Evolutionary conservation across 2,113 vertebrate species (phyloP), one percentile per base, ranked within the genome.

Genomic region (Bubo scandiacus): DNA sequence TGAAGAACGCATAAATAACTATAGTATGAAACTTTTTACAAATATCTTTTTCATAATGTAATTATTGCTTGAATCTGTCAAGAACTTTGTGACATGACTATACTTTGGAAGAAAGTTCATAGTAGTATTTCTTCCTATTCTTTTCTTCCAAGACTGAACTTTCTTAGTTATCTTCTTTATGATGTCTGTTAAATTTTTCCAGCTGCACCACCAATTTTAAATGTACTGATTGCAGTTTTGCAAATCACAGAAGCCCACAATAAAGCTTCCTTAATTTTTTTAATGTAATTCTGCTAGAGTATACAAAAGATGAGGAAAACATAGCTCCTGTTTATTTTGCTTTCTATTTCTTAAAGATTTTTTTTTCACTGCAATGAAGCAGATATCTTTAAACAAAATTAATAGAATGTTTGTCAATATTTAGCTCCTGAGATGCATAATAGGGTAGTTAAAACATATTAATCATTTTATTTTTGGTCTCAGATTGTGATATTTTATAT

Each of bases 1-100:
- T 78, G 58, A 47, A 86, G 71, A 96, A 90, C 62, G 95, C 47
- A 25, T 81, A 74, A 94, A 77, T 40, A 96, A 74, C 51, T 82
- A 93, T 81, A 97, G 92, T 95, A 86, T 74, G 74, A 84, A 81
- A 67, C 38, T 52, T 51, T 70, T 78, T 73, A 16, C 43, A 83
- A 88, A 49, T 74, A 38, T 21, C 5, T 73, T 58, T 92, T 84
- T 95, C 54, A 45, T 83, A 57, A 32, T 57, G 19, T 26, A 85
- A 79, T 72, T 65, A 34, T 55, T 72, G 21, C 19, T 84, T 85
- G 72, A 94, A 81, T 90, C 58, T 86, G 27, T 38, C 36, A 54
- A 95, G 61, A 77, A 52, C 11, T 90, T 86, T 75, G 71, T 68
- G 87, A 92, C 63, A 20, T 79, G 17, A 34, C 30, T 82, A 5